These are phyloP conservation scores for Suricata suricatta DNA, from an alignment of 2,113 vertebrate genomes.

Conservation along the genomic window DNA sequence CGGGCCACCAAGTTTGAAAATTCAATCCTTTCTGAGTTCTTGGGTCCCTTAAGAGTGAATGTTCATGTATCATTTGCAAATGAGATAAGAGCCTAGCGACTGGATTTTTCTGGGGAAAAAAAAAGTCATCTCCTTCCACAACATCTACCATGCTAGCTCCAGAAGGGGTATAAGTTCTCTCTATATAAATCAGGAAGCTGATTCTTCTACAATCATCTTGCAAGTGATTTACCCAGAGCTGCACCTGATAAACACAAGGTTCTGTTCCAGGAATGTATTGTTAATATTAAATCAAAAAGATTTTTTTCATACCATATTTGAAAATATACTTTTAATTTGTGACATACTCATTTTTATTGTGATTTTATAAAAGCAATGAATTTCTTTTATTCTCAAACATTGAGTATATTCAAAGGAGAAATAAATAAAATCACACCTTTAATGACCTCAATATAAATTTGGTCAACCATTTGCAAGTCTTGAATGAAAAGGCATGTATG, in stretches of 20 bases:
- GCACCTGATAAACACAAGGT: neutral
- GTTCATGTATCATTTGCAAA: neutral
- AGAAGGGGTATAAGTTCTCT: neutral
- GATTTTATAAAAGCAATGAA: conserved; percentile 3
- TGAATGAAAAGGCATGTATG: neutral
- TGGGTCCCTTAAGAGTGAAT: neutral
- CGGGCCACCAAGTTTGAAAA: neutral
- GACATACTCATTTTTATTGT: neutral
- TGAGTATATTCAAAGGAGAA: neutral
- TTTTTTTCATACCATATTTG: neutral
- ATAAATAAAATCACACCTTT: neutral
- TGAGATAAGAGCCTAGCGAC: neutral
- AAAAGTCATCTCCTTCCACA: neutral
- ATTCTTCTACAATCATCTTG: neutral
- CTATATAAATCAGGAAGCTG: neutral
- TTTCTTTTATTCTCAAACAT: neutral
- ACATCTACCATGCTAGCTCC: neutral
- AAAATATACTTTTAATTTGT: neutral
- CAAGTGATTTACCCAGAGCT: neutral
- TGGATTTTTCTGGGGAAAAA: neutral
- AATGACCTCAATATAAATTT: neutral
- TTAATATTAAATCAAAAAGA: neutral
- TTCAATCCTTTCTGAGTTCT: neutral
- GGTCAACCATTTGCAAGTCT: neutral
- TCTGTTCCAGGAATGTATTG: neutral